phyloP scores from a whole-genome alignment of 1,140 invertebrate genomes.

The Acromyrmex charruanus region DNA sequence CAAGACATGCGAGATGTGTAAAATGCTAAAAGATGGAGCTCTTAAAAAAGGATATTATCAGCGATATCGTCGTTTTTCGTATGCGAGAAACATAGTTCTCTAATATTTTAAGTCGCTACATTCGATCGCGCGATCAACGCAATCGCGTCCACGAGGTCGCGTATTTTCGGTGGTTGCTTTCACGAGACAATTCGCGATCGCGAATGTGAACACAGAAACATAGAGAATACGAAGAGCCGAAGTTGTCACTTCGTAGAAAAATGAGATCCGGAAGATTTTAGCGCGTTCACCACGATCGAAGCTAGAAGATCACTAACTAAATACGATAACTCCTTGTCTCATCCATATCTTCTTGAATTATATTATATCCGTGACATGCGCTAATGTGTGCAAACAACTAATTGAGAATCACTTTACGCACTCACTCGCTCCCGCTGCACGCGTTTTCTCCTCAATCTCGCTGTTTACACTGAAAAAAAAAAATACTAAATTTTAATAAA shows the following conservation, averaged over 20 bases:
- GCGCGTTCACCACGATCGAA: constrained; percentile 16
- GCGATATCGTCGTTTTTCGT: background rate
- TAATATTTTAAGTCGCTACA: constrained; percentile 18
- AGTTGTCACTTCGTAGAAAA: constrained; percentile 13
- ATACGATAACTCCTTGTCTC: background rate
- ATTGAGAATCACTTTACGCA: constrained; percentile 32
- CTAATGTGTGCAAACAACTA: constrained; percentile 8
- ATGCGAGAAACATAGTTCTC: constrained; percentile 7
- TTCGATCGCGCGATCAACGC: constrained; percentile 15
- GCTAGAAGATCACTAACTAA: constrained; percentile 13
- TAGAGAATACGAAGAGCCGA: constrained; percentile 3
- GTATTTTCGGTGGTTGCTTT: background rate
- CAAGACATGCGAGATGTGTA: constrained; percentile 24
- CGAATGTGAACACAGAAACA: constrained; percentile 18
- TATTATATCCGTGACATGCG: background rate
- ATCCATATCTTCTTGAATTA: background rate
- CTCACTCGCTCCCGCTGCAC: background rate
- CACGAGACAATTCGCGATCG: constrained; percentile 12
- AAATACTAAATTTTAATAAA: too few species aligned
- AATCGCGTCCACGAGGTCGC: background rate
- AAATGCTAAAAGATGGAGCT: constrained; percentile 32
- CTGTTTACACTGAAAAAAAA: background rate
- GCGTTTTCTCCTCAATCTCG: background rate
- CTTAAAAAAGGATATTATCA: background rate
- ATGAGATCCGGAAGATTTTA: constrained; percentile 55